A percentile compares a stretch with the other conserved stretches of the same genome.
Conservation (phyloP, 1,140 invertebrate species). For the Rhagoletis zephyria region DNA sequence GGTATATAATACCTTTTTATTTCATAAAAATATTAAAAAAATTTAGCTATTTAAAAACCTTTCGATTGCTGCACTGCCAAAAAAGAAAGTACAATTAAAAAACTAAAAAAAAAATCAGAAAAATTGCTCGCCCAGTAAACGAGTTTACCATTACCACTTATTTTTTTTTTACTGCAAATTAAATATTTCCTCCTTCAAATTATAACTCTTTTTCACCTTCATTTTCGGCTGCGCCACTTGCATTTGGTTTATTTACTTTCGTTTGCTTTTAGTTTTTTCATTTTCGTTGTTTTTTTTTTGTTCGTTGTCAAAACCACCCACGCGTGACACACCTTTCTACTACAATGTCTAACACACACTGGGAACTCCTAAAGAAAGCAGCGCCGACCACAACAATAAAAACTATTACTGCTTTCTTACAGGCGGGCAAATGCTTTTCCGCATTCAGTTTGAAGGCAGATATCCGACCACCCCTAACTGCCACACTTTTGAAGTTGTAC, state of each 20-base stretch:
- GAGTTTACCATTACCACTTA: too few species aligned
- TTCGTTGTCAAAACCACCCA: background rate
- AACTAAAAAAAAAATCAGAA: too few species aligned
- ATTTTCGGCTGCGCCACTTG: background rate
- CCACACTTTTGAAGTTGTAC: background rate
- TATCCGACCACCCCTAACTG: background rate
- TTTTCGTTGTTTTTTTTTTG: background rate
- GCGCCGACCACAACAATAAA: background rate
- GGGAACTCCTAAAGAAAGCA: background rate
- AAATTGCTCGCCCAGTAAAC: too few species aligned
- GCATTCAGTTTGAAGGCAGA: background rate
- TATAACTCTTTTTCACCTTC: background rate
- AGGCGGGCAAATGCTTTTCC: constrained; percentile 25
- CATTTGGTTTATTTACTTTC: constrained; percentile 6
- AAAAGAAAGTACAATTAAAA: too few species aligned
- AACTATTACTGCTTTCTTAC: constrained; percentile 30
- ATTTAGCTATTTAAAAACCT: too few species aligned
- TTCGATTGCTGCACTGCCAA: too few species aligned
- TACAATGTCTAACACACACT: background rate
- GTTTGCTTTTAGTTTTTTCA: background rate
- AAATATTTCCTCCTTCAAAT: background rate
- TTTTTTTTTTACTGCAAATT: background rate
- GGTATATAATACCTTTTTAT: too few species aligned
- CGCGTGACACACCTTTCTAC: constrained; percentile 30
- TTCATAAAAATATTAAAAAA: too few species aligned